Base-by-base conservation (phyloP, 2,888 invertebrate genomes). In the Polydrusus pterygomalis region DNA sequence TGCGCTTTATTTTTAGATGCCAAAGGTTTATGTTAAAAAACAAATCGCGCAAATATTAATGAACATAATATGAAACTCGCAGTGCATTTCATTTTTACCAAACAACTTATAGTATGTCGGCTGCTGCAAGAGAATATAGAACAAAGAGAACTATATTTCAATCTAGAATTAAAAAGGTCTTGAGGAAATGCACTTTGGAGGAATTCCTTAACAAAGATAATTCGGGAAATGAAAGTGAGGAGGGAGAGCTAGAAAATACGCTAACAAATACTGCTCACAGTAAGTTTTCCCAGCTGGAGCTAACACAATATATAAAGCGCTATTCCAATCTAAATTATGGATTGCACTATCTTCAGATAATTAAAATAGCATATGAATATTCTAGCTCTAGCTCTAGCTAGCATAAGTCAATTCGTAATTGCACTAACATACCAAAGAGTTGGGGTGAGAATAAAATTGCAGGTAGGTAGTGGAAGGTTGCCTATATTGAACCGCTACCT, bases 151-250 rank as follows among this genome's bases (percentile, higher is more conserved):
- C n/a, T n/a, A n/a, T n/a, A 15, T 15, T 69, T 43, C 69, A 69
- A 17, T 69, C 69, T 7, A 69, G 69, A 69, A 60, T 69, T 18
- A 69, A 69, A 45, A 58, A 15, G 1, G 15, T 69, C 58, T 45
- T 38, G 17, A 60, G 25, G 1, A 45, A 45, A 45, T 43, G n/a
- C 13, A 30, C 56, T 15, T 25, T 43, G 30, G 67, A 67, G 15
- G 67, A 67, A 34, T 43, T 67, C 15, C 38, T 45, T 15, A 67
- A 45, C 8, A 45, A 45, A 45, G 30, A 63, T 1, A 65, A 72
- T 67, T 65, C 72, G 54, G n/a, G 30, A 51, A 51, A 68, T 34
- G 54, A 68, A 34, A 38, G n/a, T 34, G 17, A 38, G 17, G 13
- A 15, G n/a, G n/a, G n/a, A n/a, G n/a, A n/a, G n/a, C n/a, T n/a